Evolutionary conservation across 2,113 vertebrate species (phyloP), one percentile per base, ranked within the genome.

Genomic region (Cinclus mexicanus): DNA sequence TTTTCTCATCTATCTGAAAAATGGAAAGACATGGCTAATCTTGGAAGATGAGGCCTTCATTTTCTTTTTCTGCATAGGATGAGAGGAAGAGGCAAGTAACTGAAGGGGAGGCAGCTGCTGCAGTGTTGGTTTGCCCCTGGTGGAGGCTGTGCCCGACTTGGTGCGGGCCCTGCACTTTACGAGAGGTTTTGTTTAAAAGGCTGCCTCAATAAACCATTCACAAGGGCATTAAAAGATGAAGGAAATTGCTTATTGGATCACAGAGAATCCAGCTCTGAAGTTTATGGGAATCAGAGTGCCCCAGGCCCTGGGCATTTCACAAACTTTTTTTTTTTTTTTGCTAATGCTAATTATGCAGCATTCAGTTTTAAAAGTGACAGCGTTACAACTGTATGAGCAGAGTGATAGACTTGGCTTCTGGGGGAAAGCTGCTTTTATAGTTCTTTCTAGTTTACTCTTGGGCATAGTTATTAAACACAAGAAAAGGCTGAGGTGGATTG

Each of bases 191-290:
- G 65, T 65, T 93, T 89, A 78, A 93, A 94, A 85, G 56, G 61
- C 79, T 91, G 70, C 87, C 81, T 77, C 93, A 74, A 50, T 93
- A 96, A 97, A 88, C 84, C 63, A 79, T 93, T 96, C 95, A 92
- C 3, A 4, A 81, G 81, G 86, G 87, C 80, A 69, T 88, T 96
- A 92, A 95, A 93, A 97, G 91, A 93, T 92, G 96, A 94, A 95
- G 95, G 95, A 94, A 96, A 95, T 97, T 90, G 72, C 76, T 95
- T 94, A 65, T 91, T 96, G 92, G 87, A 79, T 96, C 47, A 8
- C 85, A 87, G 79, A 94, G 61, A 89, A 89, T 88, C 71, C 69
- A 93, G 8, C 80, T 96, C 87, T 80, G 85, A 92, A 63, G 63
- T 95, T 97, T 96, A 94, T 94, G 81, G 80, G 89, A 92, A 80